Evolutionary conservation across 2,113 vertebrate species (phyloP).

Genomic region (Peromyscus maniculatus): DNA sequence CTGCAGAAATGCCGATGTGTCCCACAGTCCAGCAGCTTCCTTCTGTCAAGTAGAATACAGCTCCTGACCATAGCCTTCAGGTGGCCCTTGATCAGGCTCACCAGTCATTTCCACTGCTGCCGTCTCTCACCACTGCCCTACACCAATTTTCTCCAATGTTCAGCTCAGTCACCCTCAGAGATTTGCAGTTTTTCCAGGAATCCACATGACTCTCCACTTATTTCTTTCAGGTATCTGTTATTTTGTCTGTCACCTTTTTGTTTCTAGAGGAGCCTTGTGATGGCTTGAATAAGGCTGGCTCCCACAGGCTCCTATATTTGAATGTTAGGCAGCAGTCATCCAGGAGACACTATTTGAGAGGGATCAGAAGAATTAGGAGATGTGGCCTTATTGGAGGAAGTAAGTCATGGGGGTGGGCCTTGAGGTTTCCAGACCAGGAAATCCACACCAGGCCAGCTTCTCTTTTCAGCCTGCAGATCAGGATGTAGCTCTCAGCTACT

Average conservation of each 20-base stretch:
- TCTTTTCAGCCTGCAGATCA: background rate
- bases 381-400: background rate
- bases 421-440: background rate
- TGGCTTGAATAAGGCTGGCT: background rate
- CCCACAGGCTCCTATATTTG: background rate
- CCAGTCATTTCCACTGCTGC: background rate
- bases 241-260: background rate
- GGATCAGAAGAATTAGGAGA: background rate
- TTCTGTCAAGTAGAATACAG: background rate
- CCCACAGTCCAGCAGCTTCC: background rate
- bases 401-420: background rate
- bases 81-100: background rate
- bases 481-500: background rate
- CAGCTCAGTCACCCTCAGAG: background rate
- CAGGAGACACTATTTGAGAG: background rate
- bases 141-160: background rate
- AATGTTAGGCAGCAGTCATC: background rate
- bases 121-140: background rate
- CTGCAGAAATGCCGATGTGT: background rate
- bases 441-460: background rate
- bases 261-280: background rate
- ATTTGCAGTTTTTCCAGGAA: background rate
- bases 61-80: no score
- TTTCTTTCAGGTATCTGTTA: background rate
- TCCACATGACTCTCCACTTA: background rate